Base-by-base conservation (phyloP, 2,888 invertebrate genomes). In the Blera fallax region DNA sequence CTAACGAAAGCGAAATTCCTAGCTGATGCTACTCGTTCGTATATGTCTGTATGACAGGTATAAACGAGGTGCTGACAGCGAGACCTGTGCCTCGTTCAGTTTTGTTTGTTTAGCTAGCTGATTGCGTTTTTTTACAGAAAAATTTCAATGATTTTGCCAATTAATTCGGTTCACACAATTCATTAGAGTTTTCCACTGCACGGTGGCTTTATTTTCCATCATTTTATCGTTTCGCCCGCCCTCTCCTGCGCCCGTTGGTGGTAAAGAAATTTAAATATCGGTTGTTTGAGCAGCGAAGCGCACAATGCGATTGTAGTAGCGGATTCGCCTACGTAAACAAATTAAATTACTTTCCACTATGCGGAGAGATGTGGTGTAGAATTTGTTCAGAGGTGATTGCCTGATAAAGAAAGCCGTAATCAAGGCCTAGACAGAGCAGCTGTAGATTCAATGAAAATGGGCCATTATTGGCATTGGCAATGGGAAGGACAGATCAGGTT, bases 201-300 rank as follows among this genome's bases (percentile, higher is more conserved):
- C n/a, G n/a, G 2, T 34, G 10, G 10, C 2, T 34, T 34, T 10
- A 34, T 34, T 34, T 34, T 34, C 34, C 10, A 10, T 16, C 43
- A 14, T n/a, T n/a, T n/a, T n/a, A n/a, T n/a, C n/a, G n/a, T n/a
- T n/a, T n/a, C n/a, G n/a, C n/a, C n/a, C n/a, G n/a, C n/a, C n/a
- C n/a, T n/a, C n/a, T n/a, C n/a, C n/a, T n/a, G 14, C 40, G 32
- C 40, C 60, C 43, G 8, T 3, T 40, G 37, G 58, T 21, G 10
- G 40, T 29, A 58, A 74, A 77, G 77, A 82, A 82, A 82, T 82
- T 82, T 82, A 77, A 82, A 77, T 82, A 82, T 82, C 65, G 40
- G 70, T 70, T 69, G 79, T 40, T 62, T 21, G 40, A 77, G 73
- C 67, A 77, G 62, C 58, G 34, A 56, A 64, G 32, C 74, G 76